phyloP scores from a whole-genome alignment of 2,113 vertebrate genomes.

The Tylochromis polylepis region DNA sequence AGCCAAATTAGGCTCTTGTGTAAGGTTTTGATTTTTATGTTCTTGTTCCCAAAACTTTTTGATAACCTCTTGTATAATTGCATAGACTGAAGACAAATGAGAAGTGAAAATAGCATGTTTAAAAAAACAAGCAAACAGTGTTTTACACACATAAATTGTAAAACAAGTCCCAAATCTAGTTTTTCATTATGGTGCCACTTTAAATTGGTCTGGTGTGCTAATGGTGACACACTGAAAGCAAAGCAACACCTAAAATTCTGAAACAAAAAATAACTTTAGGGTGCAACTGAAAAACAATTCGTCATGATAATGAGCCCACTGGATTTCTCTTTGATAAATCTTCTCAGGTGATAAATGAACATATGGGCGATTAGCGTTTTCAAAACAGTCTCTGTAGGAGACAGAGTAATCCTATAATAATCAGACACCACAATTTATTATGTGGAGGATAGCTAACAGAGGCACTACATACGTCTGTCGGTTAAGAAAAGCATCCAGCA shows the following conservation, averaged over 20 bases:
- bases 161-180: not conserved
- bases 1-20: not conserved
- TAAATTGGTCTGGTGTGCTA: not conserved
- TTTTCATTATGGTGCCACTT: not conserved
- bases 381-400: not conserved
- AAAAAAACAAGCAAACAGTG: fast-evolving
- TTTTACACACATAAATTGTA: not conserved
- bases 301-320: constrained; percentile 21
- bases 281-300: not conserved
- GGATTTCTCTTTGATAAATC: not conserved
- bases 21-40: not conserved
- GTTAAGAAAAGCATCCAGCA: not conserved
- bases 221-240: not conserved
- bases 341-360: constrained; percentile 4
- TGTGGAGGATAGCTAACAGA: not conserved
- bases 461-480: not conserved
- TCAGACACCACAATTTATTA: not conserved
- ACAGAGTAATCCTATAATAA: not conserved
- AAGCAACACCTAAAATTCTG: not conserved
- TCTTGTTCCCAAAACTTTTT: not conserved
- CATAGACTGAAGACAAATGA: not conserved
- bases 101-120: not conserved
- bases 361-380: constrained; percentile 9
- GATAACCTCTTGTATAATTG: not conserved
- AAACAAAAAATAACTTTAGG: not conserved